Conservation (phyloP, 2,797 vertebrate species). For the Oryzias sinensis region DNA sequence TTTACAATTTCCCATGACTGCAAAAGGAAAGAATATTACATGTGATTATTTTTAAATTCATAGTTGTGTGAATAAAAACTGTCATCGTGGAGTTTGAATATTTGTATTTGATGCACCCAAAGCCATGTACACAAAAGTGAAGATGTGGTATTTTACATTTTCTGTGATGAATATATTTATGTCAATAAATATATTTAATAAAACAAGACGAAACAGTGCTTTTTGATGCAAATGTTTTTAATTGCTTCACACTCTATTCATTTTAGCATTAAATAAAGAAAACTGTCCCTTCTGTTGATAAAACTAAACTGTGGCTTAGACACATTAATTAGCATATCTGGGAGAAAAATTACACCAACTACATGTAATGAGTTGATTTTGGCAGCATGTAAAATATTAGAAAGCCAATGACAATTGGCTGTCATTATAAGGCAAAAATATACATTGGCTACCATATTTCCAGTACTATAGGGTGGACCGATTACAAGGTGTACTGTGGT, state of each 20-base stretch:
- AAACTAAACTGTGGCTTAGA: too few species aligned
- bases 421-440: too few species aligned
- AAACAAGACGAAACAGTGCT: slow-evolving; percentile 31
- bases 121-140: slow-evolving; percentile 61
- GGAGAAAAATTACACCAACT: too few species aligned
- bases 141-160: slow-evolving; percentile 75
- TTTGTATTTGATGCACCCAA: slow-evolving; percentile 66
- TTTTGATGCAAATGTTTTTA: not conserved
- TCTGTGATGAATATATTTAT: slow-evolving; percentile 68
- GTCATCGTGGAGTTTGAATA: slow-evolving; percentile 60
- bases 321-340: too few species aligned
- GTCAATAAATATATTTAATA: slow-evolving; percentile 72
- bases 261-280: too few species aligned
- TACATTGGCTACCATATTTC: too few species aligned
- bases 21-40: slow-evolving; percentile 40
- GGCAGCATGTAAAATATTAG: too few species aligned
- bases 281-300: too few species aligned
- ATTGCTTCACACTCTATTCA: not conserved
- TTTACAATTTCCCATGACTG: slow-evolving; percentile 30
- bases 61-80: slow-evolving; percentile 49
- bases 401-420: too few species aligned
- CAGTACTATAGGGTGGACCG: too few species aligned
- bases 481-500: too few species aligned
- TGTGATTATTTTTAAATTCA: slow-evolving; percentile 14
- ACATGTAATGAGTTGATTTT: too few species aligned